These are phyloP conservation scores for Siphamia tubifer DNA, from an alignment of 2,113 vertebrate species.

Conservation along the genomic window DNA sequence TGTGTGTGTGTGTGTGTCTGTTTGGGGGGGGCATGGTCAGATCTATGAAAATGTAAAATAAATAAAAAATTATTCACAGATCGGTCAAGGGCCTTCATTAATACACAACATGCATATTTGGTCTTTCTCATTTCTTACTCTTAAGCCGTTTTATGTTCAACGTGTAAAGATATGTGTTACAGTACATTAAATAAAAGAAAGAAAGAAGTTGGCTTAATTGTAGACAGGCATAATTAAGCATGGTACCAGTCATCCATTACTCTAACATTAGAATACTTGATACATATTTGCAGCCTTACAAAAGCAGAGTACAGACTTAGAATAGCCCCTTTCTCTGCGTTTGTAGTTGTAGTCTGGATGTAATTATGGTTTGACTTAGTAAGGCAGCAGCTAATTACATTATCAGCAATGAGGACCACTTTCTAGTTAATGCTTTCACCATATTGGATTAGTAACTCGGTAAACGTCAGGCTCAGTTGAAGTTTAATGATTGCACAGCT, in stretches of 20 bases:
- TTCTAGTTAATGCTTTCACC: slow-evolving; percentile 1
- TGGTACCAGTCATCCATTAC: not conserved
- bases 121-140: not conserved
- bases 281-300: not conserved
- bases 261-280: not conserved
- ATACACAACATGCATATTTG: not conserved
- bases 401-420: not conserved
- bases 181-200: no score
- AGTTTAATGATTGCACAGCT: slow-evolving; percentile 13
- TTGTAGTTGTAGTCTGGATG: not conserved
- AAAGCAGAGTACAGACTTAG: not conserved
- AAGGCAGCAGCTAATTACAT: slow-evolving; percentile 20
- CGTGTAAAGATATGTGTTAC: no score
- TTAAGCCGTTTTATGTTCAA: not conserved
- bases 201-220: no score
- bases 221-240: no score
- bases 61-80: no score
- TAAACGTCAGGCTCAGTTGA: not conserved
- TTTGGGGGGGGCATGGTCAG: no score
- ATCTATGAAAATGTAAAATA: no score
- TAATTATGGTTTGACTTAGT: slow-evolving; percentile 21
- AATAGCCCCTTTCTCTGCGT: not conserved
- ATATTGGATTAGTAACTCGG: slow-evolving; percentile 9
- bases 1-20: no score
- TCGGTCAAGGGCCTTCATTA: no score